phyloP scores from a whole-genome alignment of 2,888 invertebrate genomes.

The Drosophila cognata region DNA sequence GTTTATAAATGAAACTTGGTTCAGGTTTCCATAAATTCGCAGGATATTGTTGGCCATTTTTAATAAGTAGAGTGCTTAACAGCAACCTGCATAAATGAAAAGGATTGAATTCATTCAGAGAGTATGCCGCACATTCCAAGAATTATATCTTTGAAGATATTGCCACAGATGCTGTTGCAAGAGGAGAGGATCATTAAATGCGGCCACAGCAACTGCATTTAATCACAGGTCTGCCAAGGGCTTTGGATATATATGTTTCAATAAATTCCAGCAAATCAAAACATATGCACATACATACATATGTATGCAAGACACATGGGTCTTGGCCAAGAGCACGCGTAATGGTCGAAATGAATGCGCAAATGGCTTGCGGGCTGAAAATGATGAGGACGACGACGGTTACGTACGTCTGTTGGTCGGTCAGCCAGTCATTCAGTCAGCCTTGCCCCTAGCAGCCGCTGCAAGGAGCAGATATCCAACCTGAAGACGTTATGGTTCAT shows the following conservation, averaged over 20 bases:
- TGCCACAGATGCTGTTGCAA: conserved; percentile 7
- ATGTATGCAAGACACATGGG: conserved; percentile 4
- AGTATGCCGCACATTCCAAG: conserved; percentile 57
- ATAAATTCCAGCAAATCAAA: conserved; percentile 78
- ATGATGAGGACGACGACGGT: conserved; percentile 34
- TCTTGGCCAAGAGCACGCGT: conserved; percentile 56
- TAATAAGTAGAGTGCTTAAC: background rate
- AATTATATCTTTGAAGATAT: conserved; percentile 64
- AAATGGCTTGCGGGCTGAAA: conserved; percentile 68
- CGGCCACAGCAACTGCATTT: conserved; percentile 60
- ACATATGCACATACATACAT: conserved; percentile 32
- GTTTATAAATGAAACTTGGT: background rate
- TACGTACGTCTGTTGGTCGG: background rate
- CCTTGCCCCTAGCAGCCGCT: conserved; percentile 70
- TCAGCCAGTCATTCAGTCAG: conserved; percentile 26
- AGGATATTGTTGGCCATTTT: background rate
- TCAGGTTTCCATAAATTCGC: background rate
- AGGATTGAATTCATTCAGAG: conserved; percentile 38
- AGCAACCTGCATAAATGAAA: background rate
- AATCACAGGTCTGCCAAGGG: conserved; percentile 62
- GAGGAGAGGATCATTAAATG: conserved; percentile 65
- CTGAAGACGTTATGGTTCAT: conserved; percentile 79
- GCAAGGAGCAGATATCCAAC: conserved; percentile 41
- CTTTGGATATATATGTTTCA: conserved; percentile 75
- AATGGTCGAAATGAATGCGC: conserved; percentile 72